Evolutionary conservation across 1,140 invertebrate genomes (phyloP), one percentile per base, ranked within the genome.

Genomic region (Mizuhopecten yessoensis): DNA sequence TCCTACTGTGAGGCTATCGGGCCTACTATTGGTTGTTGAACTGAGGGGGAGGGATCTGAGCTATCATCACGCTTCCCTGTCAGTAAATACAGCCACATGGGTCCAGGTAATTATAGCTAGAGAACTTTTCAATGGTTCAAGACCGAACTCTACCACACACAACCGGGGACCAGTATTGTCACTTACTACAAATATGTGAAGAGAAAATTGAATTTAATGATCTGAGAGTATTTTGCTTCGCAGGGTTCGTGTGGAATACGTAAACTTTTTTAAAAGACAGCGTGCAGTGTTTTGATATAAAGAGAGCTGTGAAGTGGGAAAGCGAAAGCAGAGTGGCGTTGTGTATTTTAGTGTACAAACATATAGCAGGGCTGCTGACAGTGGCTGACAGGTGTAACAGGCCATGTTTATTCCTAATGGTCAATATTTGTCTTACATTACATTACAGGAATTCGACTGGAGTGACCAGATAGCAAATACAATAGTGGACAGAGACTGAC

Each of bases 341-440:
- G 57, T 75, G 57, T 75, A 75, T 45, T 45, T 45, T 45, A 45
- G 9, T 45, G 42, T 45, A 45, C 42, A 45, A 45, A 45, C 57
- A 75, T 23, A 75, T 5, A 0, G n/a, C 9, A 13, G 23, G 1
- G 57, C 9, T 7, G 57, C 57, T 75, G 42, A 45, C 42, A 45
- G 9, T 13, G 23, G 57, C 45, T n/a, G 57, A 75, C 57, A 75
- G 57, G 57, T 75, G 57, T 29, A 75, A n/a, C 0, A 29, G 57
- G 23, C 0, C 5, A 1, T 75, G n/a, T 75, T 75, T 75, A 75
- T 75, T 29, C 57, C 17, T 75, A 75, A 75, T 75, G 57, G 57
- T 75, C 57, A 75, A 75, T 75, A 75, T 75, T 75, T 75, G n/a
- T 75, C n/a, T 75, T 75, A 75, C 57, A 75, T 75, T 75, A 75